Percentiles rank a stretch among this genome's conserved stretches.
Conservation (phyloP, 1,140 invertebrate species). For the Conopomorpha cramerella region DNA sequence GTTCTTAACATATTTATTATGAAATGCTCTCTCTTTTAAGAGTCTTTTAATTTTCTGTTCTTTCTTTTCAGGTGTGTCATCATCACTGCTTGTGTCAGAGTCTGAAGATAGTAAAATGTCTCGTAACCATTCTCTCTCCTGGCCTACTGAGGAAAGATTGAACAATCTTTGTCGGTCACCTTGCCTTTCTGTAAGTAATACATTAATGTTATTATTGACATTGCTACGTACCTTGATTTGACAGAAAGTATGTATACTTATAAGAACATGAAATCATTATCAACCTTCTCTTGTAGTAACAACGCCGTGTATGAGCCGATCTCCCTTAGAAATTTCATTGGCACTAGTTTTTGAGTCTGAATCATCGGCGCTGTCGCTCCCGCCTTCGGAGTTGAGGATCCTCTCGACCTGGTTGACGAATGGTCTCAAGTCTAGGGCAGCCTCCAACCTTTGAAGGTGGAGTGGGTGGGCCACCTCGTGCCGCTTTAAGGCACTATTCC, state of each 20-base stretch:
- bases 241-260: too few relatives aligned
- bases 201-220: too few relatives aligned
- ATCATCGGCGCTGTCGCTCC: constrained; percentile 45
- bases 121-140: constrained; percentile 82
- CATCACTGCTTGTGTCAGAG: constrained; percentile 63
- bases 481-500: constrained; percentile 32
- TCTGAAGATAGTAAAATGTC: constrained; percentile 77
- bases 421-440: constrained; percentile 78
- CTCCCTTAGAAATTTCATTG: constrained; percentile 55
- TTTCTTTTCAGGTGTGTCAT: constrained; percentile 63
- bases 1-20: constrained; percentile 75
- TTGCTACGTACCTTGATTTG: too few relatives aligned
- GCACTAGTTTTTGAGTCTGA: constrained; percentile 38
- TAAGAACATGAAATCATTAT: constrained; percentile 2
- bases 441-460: constrained; percentile 84
- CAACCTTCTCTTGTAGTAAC: constrained; percentile 69
- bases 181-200: constrained; percentile 71
- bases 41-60: constrained; percentile 73
- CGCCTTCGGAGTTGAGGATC: constrained; percentile 45
- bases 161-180: constrained; percentile 79
- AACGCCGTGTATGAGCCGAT: constrained; percentile 63
- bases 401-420: constrained; percentile 80
- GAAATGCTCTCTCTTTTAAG: constrained; percentile 74
- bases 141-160: constrained; percentile 79
- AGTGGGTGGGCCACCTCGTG: constrained; percentile 79